Evolutionary conservation across 2,888 invertebrate species (phyloP).

Genomic region (Shargacucullia verbasci): DNA sequence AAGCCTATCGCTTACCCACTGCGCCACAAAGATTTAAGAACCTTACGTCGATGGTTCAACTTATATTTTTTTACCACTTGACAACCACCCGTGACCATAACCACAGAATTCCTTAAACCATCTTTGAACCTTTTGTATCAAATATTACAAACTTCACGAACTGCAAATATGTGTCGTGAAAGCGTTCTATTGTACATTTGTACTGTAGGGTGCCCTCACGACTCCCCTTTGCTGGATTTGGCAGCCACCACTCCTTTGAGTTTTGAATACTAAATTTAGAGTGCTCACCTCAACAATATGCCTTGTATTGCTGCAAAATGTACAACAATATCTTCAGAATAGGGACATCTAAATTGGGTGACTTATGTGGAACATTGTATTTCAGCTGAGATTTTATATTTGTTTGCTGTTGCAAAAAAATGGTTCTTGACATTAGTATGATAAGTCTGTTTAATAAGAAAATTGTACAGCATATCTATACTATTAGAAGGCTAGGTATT

Average conservation of each 20-base stretch:
- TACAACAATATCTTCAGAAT: not conserved
- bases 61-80: no score
- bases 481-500: no score
- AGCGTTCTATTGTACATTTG: not conserved
- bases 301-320: not conserved
- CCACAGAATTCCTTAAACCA: no score
- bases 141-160: not conserved
- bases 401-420: no score
- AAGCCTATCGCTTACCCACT: no score
- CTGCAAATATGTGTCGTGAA: not conserved
- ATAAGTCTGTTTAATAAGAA: no score
- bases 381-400: not conserved
- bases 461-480: no score
- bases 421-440: no score
- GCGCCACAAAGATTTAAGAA: no score
- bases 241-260: slow-evolving; percentile 14
- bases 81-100: no score
- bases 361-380: not conserved
- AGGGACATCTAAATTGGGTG: not conserved
- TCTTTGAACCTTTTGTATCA: not conserved
- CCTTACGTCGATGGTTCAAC: no score
- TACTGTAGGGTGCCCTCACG: not conserved
- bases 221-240: slow-evolving; percentile 20
- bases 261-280: slow-evolving; percentile 14
- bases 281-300: slow-evolving; percentile 18